Percentiles rank a stretch among this genome's conserved stretches.
These are phyloP conservation scores for Marisa cornuarietis DNA, from an alignment of 1,140 invertebrate species.

Conservation along the genomic window DNA sequence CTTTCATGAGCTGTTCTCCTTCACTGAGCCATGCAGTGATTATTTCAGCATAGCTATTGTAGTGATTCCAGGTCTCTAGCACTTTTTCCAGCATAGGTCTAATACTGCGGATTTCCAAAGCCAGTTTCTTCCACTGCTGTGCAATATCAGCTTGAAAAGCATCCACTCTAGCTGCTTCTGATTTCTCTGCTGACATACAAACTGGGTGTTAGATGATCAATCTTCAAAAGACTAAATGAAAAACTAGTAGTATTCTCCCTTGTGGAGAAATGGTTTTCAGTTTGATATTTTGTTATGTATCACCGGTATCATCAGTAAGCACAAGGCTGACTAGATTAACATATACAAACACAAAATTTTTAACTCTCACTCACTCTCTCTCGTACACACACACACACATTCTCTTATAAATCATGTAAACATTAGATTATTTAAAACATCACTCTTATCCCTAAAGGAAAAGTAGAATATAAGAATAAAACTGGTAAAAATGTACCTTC, in stretches of 20 bases:
- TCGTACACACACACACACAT: no score
- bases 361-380: no score
- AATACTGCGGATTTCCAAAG: slow-evolving; percentile 88
- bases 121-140: slow-evolving; percentile 88
- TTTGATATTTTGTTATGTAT: no score
- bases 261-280: no score
- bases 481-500: slow-evolving; percentile 66
- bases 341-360: no score
- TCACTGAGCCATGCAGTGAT: slow-evolving; percentile 83
- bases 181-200: slow-evolving; percentile 70
- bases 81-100: slow-evolving; percentile 87
- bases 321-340: no score
- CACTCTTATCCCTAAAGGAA: no score
- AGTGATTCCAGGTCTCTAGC: slow-evolving; percentile 87
- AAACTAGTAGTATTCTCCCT: not conserved
- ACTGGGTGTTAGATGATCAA: not conserved
- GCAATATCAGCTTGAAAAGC: slow-evolving; percentile 86
- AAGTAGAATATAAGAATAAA: not conserved
- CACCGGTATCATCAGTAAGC: no score
- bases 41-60: slow-evolving; percentile 77
- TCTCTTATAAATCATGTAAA: no score
- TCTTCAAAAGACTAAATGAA: not conserved
- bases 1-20: slow-evolving; percentile 78
- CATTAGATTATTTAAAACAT: no score
- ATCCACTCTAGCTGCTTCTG: slow-evolving; percentile 81